phyloP scores from a whole-genome alignment of 2,888 invertebrate species.

The Rhingia rostrata region DNA sequence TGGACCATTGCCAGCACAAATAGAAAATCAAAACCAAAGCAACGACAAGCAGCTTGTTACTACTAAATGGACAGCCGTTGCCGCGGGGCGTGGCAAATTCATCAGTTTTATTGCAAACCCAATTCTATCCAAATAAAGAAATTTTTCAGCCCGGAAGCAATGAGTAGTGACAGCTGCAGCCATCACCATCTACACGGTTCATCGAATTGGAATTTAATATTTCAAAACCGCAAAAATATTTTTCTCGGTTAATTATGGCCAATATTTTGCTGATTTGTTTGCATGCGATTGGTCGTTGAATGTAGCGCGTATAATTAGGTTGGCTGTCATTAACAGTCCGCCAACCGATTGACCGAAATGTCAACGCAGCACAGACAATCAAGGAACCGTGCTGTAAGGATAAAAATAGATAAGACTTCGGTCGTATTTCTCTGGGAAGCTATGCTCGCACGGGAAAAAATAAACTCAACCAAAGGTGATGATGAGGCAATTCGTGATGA shows the following conservation, averaged over 20 bases:
- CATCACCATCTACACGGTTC: slow-evolving; percentile 11
- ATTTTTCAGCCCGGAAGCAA: slow-evolving; percentile 29
- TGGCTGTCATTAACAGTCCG: slow-evolving; percentile 13
- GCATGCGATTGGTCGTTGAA: slow-evolving; percentile 37
- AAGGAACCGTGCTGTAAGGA: slow-evolving; percentile 7
- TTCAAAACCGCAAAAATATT: neutral
- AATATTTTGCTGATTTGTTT: slow-evolving; percentile 30
- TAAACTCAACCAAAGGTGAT: neutral
- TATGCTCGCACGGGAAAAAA: neutral
- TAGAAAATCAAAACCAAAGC: slow-evolving; percentile 27
- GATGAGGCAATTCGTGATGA: slow-evolving; percentile 38
- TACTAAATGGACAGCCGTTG: slow-evolving; percentile 14
- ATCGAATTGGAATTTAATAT: slow-evolving; percentile 29
- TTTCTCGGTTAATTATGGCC: slow-evolving; percentile 26
- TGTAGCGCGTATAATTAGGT: slow-evolving; percentile 30
- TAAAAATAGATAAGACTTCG: slow-evolving; percentile 24
- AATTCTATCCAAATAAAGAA: slow-evolving; percentile 31
- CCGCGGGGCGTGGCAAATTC: slow-evolving; percentile 24
- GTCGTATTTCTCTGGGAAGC: neutral
- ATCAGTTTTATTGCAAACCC: slow-evolving; percentile 4
- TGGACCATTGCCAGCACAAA: slow-evolving; percentile 59
- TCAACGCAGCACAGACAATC: slow-evolving; percentile 33
- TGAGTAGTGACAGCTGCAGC: slow-evolving; percentile 15
- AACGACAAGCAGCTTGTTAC: slow-evolving; percentile 20
- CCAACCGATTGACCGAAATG: slow-evolving; percentile 48